Evolutionary conservation across 2,797 vertebrate genomes (phyloP).

Genomic region (Phataginus tetradactyla): DNA sequence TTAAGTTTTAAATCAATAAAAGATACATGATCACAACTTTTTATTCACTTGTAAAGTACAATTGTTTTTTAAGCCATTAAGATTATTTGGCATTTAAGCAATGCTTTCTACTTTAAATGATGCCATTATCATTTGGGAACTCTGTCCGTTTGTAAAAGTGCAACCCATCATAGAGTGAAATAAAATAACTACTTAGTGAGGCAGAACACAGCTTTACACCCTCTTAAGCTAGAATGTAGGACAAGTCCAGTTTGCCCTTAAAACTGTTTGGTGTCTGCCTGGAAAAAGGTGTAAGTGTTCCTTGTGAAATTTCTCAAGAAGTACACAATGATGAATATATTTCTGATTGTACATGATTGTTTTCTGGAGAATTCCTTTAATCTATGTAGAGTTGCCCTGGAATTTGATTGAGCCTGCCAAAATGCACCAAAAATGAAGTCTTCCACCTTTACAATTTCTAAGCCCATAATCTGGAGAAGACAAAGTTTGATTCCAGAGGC

Average conservation of each 20-base stretch:
- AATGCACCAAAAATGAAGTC: not conserved
- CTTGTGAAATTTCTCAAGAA: conserved; percentile 22
- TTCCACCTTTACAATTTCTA: not conserved
- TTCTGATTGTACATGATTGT: not conserved
- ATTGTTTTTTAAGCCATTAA: conserved; percentile 32
- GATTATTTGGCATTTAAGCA: conserved; percentile 34
- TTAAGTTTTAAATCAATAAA: conserved; percentile 18
- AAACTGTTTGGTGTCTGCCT: not conserved
- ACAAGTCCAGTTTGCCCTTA: not conserved
- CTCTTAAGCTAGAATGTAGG: conserved; percentile 3
- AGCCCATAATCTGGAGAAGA: not conserved
- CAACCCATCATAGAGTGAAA: not conserved
- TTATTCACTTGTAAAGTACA: conserved; percentile 17
- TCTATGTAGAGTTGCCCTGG: not conserved
- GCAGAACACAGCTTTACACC: not conserved
- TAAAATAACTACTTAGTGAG: conserved; percentile 4
- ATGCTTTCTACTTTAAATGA: conserved; percentile 65
- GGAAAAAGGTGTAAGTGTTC: not conserved
- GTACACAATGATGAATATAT: not conserved
- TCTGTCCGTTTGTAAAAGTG: not conserved
- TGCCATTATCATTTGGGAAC: not conserved
- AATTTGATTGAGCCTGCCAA: conserved; percentile 33
- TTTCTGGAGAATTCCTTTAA: not conserved
- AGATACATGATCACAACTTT: not conserved
- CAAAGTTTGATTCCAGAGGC: not conserved